These are phyloP conservation scores for Romanogobio albipinnatus DNA, from an alignment of 2,113 vertebrate species.

Conservation along the genomic window DNA sequence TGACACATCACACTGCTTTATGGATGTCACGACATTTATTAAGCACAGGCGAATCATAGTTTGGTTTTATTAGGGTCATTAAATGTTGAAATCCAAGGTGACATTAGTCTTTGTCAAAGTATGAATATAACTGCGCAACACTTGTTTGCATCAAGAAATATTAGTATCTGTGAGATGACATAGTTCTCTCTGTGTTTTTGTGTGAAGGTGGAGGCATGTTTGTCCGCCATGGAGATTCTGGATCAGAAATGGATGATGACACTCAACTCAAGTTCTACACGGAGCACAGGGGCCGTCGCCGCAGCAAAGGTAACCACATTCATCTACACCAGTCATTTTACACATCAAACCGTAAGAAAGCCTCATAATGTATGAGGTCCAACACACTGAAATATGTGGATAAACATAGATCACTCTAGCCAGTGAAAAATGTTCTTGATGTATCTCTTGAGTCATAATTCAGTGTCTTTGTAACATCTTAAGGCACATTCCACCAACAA, in stretches of 20 bases:
- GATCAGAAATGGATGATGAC: conserved; percentile 91
- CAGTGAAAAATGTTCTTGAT: not conserved
- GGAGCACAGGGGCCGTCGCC: conserved; percentile 86
- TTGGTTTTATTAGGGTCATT: not conserved
- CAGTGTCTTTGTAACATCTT: not conserved
- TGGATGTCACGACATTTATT: conserved; percentile 4
- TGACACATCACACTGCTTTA: not conserved
- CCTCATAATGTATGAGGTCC: no score
- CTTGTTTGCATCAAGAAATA: not conserved
- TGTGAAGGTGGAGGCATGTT: conserved; percentile 82
- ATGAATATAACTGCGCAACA: not conserved
- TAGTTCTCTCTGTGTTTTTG: conserved; percentile 55
- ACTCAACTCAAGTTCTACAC: conserved; percentile 93
- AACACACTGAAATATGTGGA: no score
- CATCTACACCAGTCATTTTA: not conserved
- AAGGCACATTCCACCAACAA: not conserved
- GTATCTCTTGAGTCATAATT: not conserved
- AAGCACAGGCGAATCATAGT: not conserved
- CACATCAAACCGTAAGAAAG: not conserved
- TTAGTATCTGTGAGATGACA: not conserved
- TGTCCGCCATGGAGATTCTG: conserved; percentile 85
- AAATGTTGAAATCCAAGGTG: conserved; percentile 10
- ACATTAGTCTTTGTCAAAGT: not conserved
- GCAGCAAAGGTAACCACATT: conserved; percentile 85
- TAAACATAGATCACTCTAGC: not conserved